Conservation (phyloP, 2,797 vertebrate species). For the Syncerus caffer region DNA sequence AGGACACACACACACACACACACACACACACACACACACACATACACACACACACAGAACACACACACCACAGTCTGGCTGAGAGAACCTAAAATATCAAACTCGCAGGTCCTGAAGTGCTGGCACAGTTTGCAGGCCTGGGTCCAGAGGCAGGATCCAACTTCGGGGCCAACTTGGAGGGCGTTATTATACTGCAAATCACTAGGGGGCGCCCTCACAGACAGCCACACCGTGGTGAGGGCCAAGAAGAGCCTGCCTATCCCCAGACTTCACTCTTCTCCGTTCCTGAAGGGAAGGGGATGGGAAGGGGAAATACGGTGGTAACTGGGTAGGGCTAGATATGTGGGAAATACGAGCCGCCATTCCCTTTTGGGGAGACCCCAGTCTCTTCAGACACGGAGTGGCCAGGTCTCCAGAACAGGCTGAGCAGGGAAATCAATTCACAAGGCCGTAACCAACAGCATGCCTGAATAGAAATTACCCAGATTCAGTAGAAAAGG, state of each 20-base stretch:
- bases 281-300: not conserved
- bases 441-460: not conserved
- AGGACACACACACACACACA: not conserved
- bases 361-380: not conserved
- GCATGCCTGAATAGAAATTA: not conserved
- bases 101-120: not conserved
- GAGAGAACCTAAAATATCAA: conserved; percentile 53
- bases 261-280: not conserved
- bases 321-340: not conserved
- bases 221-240: not conserved
- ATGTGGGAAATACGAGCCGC: not conserved
- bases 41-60: not conserved
- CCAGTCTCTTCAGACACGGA: not conserved
- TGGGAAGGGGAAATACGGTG: not conserved
- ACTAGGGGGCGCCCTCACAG: not conserved
- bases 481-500: not conserved
- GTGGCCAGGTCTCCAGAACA: not conserved
- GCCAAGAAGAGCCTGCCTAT: not conserved
- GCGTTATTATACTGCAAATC: not conserved
- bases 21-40: not conserved
- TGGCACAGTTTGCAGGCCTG: not conserved
- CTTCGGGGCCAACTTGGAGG: not conserved
- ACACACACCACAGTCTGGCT: not conserved
- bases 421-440: not conserved
- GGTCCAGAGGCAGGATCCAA: not conserved